Conservation (phyloP, 2,888 invertebrate species). For the Latheticus oryzae region DNA sequence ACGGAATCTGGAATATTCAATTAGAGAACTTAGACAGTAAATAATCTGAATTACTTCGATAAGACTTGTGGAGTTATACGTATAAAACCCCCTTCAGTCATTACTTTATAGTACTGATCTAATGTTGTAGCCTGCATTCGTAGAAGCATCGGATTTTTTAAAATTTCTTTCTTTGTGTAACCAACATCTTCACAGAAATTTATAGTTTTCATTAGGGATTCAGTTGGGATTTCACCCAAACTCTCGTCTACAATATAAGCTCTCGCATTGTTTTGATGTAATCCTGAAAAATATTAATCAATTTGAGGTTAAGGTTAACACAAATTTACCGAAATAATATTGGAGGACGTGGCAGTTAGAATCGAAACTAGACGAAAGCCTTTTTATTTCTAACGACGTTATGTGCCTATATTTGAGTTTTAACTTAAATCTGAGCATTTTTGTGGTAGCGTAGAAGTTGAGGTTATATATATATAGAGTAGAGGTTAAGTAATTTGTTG, state of each 20-base stretch:
- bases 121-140: constrained; percentile 69
- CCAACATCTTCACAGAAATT: constrained; percentile 62
- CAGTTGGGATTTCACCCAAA: constrained; percentile 42
- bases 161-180: constrained; percentile 68
- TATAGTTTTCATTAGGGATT: constrained; percentile 45
- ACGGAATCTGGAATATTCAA: constrained; percentile 39
- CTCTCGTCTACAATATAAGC: constrained; percentile 43
- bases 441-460: no score
- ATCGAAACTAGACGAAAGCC: constrained; percentile 1
- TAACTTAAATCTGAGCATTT: not conserved
- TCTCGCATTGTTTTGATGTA: constrained; percentile 40
- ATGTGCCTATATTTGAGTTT: not conserved
- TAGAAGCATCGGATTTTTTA: constrained; percentile 69
- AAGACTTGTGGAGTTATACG: constrained; percentile 55
- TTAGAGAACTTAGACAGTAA: not conserved
- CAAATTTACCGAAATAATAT: constrained; percentile 19
- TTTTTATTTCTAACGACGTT: not conserved
- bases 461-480: no score
- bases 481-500: no score
- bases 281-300: constrained; percentile 8
- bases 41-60: constrained; percentile 53
- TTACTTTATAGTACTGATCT: constrained; percentile 72
- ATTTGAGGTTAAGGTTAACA: no score
- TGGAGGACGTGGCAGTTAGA: constrained; percentile 5
- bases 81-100: constrained; percentile 72